Evolutionary conservation across 2,888 invertebrate species (phyloP), one percentile per base, ranked within the genome.

Genomic region (Cistogaster globosa): DNA sequence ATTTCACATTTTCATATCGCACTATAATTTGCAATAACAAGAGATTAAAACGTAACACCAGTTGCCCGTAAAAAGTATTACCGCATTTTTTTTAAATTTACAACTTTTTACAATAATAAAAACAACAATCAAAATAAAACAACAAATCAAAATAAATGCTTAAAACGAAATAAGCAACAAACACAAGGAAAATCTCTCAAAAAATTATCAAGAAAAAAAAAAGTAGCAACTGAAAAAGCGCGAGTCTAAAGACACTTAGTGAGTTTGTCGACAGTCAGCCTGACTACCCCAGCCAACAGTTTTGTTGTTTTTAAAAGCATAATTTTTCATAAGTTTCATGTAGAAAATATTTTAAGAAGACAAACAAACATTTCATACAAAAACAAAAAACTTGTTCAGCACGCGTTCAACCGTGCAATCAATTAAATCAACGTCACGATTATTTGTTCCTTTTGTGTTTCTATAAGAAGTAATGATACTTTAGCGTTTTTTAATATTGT

Each of bases 51-150:
- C 76, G 76, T 82, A 76, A 82, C 51, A 71, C 69, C 58, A 53
- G 67, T 63, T 38, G 81, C n/a, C 48, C 57, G 63, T 45, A n/a
- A n/a, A 20, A 53, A 62, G 63, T 82, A 76, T 82, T 82, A 82
- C 81, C 69, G 81, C 75, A 82, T 72, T 77, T 83, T 82, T n/a
- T 69, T n/a, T 1, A 71, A 76, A 67, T 57, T 26, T 74, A 67
- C 36, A 38, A 60, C 58, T 67, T 76, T 45, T 36, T 57, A 51
- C 48, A 48, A 69, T n/a, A 48, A 57, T 11, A 62, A 26, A 6
- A 58, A 55, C 8, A 63, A 22, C 53, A 72, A 58, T 42, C 53
- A 20, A 55, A 67, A 58, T 65, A 58, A 71, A 65, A 57, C 20
- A 67, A 65, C 55, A 32, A 55, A 65, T 63, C 45, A 42, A 62